Evolutionary conservation across 2,797 vertebrate species (phyloP).

Genomic region (Gobio occitaniae): DNA sequence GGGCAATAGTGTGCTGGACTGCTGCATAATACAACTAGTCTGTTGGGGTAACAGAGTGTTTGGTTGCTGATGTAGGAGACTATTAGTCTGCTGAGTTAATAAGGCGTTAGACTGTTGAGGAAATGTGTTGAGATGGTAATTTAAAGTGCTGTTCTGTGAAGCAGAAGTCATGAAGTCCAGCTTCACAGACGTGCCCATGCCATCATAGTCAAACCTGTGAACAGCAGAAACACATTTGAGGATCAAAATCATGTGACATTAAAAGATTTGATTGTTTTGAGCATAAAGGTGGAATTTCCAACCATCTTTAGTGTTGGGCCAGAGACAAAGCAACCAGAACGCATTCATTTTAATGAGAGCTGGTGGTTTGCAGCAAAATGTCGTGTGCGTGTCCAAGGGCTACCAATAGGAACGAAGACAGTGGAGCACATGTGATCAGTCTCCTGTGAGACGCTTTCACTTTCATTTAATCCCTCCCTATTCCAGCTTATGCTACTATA

Average conservation of each 20-base stretch:
- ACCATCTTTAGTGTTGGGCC: not conserved
- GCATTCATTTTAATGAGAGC: not conserved
- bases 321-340: not conserved
- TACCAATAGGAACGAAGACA: not conserved
- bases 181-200: constrained; percentile 62
- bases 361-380: not conserved
- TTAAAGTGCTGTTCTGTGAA: constrained; percentile 72
- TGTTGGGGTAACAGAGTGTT: constrained; percentile 57
- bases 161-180: constrained; percentile 73
- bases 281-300: not conserved
- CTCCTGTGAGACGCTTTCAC: not conserved
- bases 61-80: constrained; percentile 64
- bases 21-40: constrained; percentile 59
- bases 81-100: constrained; percentile 34
- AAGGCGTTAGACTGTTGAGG: constrained; percentile 60
- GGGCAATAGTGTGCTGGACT: constrained; percentile 51
- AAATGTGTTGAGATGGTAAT: constrained; percentile 77
- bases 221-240: constrained; percentile 9
- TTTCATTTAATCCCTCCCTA: too few relatives aligned
- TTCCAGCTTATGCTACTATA: too few relatives aligned
- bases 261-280: not conserved
- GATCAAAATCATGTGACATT: not conserved
- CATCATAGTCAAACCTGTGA: constrained; percentile 74
- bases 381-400: not conserved
- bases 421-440: not conserved